Evolutionary conservation across 1,140 invertebrate species (phyloP).

Genomic region (Cyrtorhinus lividipennis): DNA sequence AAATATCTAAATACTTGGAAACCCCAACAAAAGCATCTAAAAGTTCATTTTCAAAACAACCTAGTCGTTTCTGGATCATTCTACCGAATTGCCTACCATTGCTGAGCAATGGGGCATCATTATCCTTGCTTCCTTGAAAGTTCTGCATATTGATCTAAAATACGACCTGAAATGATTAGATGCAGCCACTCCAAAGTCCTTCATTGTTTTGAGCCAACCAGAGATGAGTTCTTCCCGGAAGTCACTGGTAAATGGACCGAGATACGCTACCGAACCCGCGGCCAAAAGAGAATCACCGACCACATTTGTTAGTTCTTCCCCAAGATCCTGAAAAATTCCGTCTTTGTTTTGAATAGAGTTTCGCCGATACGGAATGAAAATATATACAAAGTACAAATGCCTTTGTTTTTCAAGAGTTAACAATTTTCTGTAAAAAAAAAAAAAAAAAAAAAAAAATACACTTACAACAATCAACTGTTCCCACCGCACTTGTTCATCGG

Average conservation of each 20-base stretch:
- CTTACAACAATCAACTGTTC: constrained; percentile 51
- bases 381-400: too few relatives aligned
- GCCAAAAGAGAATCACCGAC: constrained; percentile 70
- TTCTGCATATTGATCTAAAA: too few relatives aligned
- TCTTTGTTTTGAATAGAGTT: not conserved
- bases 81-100: too few relatives aligned
- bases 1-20: too few relatives aligned
- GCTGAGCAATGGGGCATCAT: too few relatives aligned
- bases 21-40: too few relatives aligned
- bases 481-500: constrained; percentile 73
- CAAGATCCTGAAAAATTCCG: constrained; percentile 20
- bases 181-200: constrained; percentile 47
- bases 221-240: constrained; percentile 52
- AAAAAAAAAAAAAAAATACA: not conserved
- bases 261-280: constrained; percentile 70
- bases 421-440: too few relatives aligned
- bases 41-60: too few relatives aligned
- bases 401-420: too few relatives aligned
- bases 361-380: too few relatives aligned
- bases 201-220: constrained; percentile 50
- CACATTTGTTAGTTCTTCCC: constrained; percentile 39
- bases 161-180: constrained; percentile 40
- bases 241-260: constrained; percentile 66
- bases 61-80: too few relatives aligned
- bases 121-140: too few relatives aligned